These are phyloP conservation scores for Dicyrtomina minuta DNA, from an alignment of 2,888 invertebrate species.

Conservation along the genomic window DNA sequence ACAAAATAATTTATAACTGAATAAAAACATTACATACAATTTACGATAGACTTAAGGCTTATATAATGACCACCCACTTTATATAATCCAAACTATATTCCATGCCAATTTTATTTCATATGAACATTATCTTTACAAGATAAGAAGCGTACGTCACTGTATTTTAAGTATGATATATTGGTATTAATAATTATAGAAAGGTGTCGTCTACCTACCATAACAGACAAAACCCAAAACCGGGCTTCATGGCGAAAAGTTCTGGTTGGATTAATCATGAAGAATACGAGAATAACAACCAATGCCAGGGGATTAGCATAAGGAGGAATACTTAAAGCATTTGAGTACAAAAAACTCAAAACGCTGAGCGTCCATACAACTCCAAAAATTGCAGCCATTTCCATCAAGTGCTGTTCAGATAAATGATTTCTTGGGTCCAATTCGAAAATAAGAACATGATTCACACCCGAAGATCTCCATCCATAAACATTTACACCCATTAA, in stretches of 20 bases:
- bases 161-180: background rate
- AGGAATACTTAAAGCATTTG: slow-evolving; percentile 81
- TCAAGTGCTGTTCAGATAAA: slow-evolving; percentile 87
- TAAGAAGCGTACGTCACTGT: background rate
- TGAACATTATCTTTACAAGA: too few species aligned
- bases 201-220: slow-evolving; percentile 68
- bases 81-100: too few species aligned
- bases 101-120: too few species aligned
- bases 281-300: slow-evolving; percentile 70
- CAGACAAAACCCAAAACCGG: slow-evolving; percentile 87
- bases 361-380: slow-evolving; percentile 93
- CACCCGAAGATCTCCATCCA: slow-evolving; percentile 95
- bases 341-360: slow-evolving; percentile 79
- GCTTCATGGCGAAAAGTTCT: slow-evolving; percentile 89
- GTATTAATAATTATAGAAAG: too few species aligned
- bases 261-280: slow-evolving; percentile 88
- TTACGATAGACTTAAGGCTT: too few species aligned
- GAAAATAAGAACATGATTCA: slow-evolving; percentile 77
- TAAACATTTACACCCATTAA: slow-evolving; percentile 84
- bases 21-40: too few species aligned
- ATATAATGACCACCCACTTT: too few species aligned
- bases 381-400: slow-evolving; percentile 89
- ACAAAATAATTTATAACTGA: too few species aligned
- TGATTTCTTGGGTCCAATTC: slow-evolving; percentile 95
- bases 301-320: slow-evolving; percentile 89